Conservation (phyloP, 2,113 vertebrate species). For the Cavia aperea region DNA sequence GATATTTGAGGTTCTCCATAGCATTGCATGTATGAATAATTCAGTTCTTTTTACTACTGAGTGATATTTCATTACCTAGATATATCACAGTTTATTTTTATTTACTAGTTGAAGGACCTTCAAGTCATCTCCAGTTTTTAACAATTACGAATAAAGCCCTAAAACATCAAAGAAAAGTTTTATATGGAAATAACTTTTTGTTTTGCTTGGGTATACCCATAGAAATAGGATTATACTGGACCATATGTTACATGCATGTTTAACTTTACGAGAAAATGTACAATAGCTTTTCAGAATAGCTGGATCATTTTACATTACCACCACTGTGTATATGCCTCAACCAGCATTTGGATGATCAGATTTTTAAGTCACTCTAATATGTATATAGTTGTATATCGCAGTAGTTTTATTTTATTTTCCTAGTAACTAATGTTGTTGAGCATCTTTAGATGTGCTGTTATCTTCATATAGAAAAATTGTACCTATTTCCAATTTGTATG, state of each 20-base stretch:
- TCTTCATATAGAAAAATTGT: background rate
- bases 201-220: constrained; percentile 32
- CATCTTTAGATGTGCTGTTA: background rate
- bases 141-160: constrained; percentile 11
- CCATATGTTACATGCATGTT: constrained; percentile 6
- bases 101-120: background rate
- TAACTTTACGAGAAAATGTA: background rate
- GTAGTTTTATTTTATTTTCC: constrained; percentile 27
- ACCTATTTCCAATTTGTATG: background rate
- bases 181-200: constrained; percentile 12
- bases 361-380: background rate
- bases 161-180: background rate
- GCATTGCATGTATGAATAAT: background rate
- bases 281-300: background rate
- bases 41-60: background rate
- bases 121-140: constrained; percentile 2
- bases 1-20: background rate
- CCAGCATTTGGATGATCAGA: background rate
- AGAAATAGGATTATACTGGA: background rate
- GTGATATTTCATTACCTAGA: background rate
- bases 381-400: background rate
- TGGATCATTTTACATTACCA: background rate
- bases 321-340: background rate
- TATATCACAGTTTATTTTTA: background rate
- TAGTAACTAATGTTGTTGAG: constrained; percentile 6